phyloP scores from a whole-genome alignment of 2,888 invertebrate genomes.

The Polydesmus complanatus region DNA sequence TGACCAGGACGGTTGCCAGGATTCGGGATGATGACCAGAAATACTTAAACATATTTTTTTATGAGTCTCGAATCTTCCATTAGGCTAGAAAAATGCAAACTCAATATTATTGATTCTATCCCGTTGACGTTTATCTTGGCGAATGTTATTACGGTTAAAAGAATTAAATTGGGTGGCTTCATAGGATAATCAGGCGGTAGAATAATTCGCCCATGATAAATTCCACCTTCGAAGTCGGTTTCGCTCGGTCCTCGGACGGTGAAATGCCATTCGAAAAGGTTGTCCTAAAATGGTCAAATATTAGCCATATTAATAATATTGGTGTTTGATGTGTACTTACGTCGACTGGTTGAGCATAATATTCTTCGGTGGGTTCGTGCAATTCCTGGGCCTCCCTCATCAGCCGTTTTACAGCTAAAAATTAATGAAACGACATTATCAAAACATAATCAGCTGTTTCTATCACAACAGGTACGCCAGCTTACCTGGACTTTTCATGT shows the following conservation, averaged over 20 bases:
- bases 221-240: constrained; percentile 76
- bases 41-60: constrained; percentile 92
- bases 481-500: constrained; percentile 46
- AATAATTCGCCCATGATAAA: constrained; percentile 83
- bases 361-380: constrained; percentile 73
- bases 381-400: constrained; percentile 83
- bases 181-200: constrained; percentile 90
- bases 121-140: no score
- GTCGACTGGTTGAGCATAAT: constrained; percentile 74
- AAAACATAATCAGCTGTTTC: background rate
- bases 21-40: constrained; percentile 92
- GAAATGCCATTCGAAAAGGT: constrained; percentile 95
- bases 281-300: constrained; percentile 55
- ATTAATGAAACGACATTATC: constrained; percentile 21
- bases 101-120: no score
- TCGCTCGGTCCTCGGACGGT: constrained; percentile 78
- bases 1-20: constrained; percentile 96
- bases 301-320: constrained; percentile 1
- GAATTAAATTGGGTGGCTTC: constrained; percentile 90
- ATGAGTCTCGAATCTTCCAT: constrained; percentile 82
- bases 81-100: constrained; percentile 51
- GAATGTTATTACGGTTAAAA: constrained; percentile 56
- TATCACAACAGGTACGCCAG: constrained; percentile 4
- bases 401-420: constrained; percentile 72
- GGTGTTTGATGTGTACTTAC: constrained; percentile 26